Evolutionary conservation across 2,888 invertebrate genomes (phyloP), one percentile per base, ranked within the genome.

Genomic region (Eudasyphora cyanicolor): DNA sequence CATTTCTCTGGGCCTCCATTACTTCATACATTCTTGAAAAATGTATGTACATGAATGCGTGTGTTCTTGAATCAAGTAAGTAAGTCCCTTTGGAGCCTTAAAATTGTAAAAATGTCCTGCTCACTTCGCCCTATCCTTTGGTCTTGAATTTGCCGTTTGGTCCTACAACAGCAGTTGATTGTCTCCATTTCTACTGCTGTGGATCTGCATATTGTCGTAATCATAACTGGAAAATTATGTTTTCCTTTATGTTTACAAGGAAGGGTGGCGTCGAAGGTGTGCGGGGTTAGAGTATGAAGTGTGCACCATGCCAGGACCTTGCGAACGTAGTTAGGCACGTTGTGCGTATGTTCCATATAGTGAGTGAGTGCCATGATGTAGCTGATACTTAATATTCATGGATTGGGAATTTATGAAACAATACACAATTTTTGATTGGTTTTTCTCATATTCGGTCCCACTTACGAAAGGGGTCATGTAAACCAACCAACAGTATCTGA

Each of bases 361-460:
- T 14, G 19, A 27, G 19, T 21, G 51, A 21, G 45, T 24, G 19
- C 10, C 57, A 32, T 70, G 38, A 27, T 35, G 49, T 60, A 32
- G 60, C 29, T 45, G 45, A 3, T 81, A 78, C 62, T 84, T 84
- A 73, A 84, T 85, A 85, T 85, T 85, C 85, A 85, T 85, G 83
- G 83, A 82, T 83, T 85, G 85, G 85, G 84, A 84, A 81, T 84
- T 81, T 81, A 76, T 57, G 71, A 80, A 84, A 79, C 84, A 78
- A 81, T 78, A 79, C 84, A 76, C 84, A 84, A 84, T 84, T 84
- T 84, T 84, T 84, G 84, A 84, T 84, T 84, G 84, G 82, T 76
- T 82, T 82, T 79, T 73, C 57, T 60, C 73, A 27, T 57, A n/a
- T 24, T 73, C n/a, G n/a, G n/a, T n/a, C n/a, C 60, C 49, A 45